phyloP scores from a whole-genome alignment of 2,888 invertebrate species.

The Lapara coniferarum region DNA sequence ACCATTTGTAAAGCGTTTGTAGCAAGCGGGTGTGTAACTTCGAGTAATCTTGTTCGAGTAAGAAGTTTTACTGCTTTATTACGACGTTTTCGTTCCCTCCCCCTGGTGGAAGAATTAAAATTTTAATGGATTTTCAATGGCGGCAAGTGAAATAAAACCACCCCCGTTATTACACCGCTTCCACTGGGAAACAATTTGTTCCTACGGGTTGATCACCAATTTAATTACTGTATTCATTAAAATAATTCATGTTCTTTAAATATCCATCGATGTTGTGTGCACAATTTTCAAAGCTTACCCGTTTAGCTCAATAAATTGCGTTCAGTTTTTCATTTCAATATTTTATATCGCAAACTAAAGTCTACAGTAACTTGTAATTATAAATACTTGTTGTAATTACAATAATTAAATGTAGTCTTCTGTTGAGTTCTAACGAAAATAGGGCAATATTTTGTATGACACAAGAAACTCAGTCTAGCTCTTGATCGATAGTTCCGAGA shows the following conservation, averaged over 20 bases:
- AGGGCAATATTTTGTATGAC: too few relatives aligned
- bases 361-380: too few relatives aligned
- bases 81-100: slow-evolving; percentile 48
- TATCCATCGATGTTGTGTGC: neutral
- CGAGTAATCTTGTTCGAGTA: slow-evolving; percentile 44
- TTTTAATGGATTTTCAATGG: slow-evolving; percentile 60
- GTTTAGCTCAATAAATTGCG: too few relatives aligned
- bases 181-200: slow-evolving; percentile 33
- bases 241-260: slow-evolving; percentile 2
- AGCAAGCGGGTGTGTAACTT: slow-evolving; percentile 37
- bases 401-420: too few relatives aligned
- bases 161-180: slow-evolving; percentile 45
- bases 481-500: too few relatives aligned
- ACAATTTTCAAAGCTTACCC: neutral
- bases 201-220: slow-evolving; percentile 32
- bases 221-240: slow-evolving; percentile 37
- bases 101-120: slow-evolving; percentile 49
- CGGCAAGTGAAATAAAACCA: slow-evolving; percentile 57
- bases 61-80: slow-evolving; percentile 49
- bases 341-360: too few relatives aligned
- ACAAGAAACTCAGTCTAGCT: too few relatives aligned
- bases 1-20: slow-evolving; percentile 40
- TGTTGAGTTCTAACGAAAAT: too few relatives aligned
- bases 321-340: too few relatives aligned
- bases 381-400: too few relatives aligned